Percentiles rank a stretch among this genome's conserved stretches.
Conservation (phyloP, 1,140 invertebrate species). For the Ganaspis sp. region DNA sequence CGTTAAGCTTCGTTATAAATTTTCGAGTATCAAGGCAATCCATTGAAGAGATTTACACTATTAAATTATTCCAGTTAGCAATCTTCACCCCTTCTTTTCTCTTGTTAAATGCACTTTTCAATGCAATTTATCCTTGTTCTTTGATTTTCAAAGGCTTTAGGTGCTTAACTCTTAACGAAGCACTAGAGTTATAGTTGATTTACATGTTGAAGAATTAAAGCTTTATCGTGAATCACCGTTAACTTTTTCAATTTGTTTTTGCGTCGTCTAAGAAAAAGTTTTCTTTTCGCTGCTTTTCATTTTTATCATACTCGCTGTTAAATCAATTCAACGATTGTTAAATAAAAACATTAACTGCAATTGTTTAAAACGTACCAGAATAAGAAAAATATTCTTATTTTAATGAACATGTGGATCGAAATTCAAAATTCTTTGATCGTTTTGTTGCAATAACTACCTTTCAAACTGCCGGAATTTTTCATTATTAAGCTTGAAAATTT, state of each 20-base stretch:
- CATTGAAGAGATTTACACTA: background rate
- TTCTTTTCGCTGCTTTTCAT: conserved; percentile 32
- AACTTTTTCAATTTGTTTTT: conserved; percentile 49
- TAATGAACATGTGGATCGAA: too few species aligned
- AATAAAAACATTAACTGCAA: too few species aligned
- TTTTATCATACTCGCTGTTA: background rate
- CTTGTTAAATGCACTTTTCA: background rate
- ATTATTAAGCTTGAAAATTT: too few species aligned
- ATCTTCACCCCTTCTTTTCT: background rate
- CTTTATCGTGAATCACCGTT: conserved; percentile 27
- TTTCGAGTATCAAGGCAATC: background rate
- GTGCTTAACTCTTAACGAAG: background rate
- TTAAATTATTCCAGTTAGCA: background rate
- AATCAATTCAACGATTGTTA: background rate
- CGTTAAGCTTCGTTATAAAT: background rate
- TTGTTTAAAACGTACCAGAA: too few species aligned
- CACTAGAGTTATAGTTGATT: conserved; percentile 26
- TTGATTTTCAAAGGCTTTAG: background rate
- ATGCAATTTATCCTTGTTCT: background rate
- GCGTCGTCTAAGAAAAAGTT: conserved; percentile 32
- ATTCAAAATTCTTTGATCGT: too few species aligned
- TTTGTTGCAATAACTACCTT: too few species aligned
- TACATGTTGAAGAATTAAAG: conserved; percentile 39
- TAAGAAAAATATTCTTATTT: too few species aligned
- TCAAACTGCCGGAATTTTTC: too few species aligned